phyloP scores from a whole-genome alignment of 1,140 invertebrate genomes.

The Phymorhynchus buccinoides region DNA sequence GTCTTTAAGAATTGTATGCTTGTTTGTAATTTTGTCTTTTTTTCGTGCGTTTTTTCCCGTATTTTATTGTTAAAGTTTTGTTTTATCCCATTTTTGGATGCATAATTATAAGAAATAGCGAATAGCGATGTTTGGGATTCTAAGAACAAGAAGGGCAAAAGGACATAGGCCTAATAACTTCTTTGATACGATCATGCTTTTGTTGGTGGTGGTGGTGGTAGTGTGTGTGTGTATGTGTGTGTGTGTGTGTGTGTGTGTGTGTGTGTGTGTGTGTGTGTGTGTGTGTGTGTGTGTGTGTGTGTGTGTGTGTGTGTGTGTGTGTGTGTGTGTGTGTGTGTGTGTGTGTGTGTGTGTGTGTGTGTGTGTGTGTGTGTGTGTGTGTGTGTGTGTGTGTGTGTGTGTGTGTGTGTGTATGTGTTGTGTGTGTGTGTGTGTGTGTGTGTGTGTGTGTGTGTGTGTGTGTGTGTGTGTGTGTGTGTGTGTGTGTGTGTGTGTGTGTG shows the following conservation, averaged over 20 bases:
- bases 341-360: background rate
- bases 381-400: no score
- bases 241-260: slow-evolving; percentile 9
- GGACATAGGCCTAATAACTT: background rate
- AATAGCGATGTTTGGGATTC: no score
- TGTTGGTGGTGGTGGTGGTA: background rate
- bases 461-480: background rate
- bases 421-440: no score
- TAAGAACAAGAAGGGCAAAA: no score
- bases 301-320: slow-evolving; percentile 15
- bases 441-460: no score
- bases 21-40: no score
- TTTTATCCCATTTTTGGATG: no score
- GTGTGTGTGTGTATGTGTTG: no score
- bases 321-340: background rate
- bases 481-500: background rate
- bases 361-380: no score
- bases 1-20: no score
- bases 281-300: slow-evolving; percentile 17
- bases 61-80: background rate
- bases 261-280: background rate
- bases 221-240: background rate
- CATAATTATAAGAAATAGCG: no score
- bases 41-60: no score
- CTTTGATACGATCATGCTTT: background rate